Base-by-base conservation (phyloP, 2,113 vertebrate species). In the Laticauda laticaudata region DNA sequence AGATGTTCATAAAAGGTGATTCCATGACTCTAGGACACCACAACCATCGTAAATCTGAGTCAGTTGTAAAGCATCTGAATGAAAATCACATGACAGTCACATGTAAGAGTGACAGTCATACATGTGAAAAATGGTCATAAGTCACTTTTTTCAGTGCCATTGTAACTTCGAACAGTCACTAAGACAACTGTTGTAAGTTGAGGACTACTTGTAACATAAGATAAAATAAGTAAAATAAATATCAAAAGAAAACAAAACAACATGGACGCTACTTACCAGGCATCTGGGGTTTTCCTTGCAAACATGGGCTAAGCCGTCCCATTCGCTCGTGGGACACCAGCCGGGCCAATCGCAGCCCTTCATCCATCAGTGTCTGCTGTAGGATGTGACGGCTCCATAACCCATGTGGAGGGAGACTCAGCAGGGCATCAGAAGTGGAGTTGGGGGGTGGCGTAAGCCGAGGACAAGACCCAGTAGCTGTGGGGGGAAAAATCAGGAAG, bases 321-420 rank as follows among this genome's bases (percentile, higher is more conserved):
- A 97, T 95, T 0, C 98, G 98, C 89, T 99, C 99, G 61, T 98
- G 98, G 48, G 99, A 99, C 94, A 99, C 99, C 97, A 99, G 98
- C 93, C 98, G 98, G 94, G 99, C 99, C 98, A 99, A 96, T 97
- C 99, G 98, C 97, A 99, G 98, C 96, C 99, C 99, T 97, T 99
- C 99, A 20, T 99, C 99, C 99, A 99, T 99, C 95, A 99, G 97
- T 23, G 99, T 99, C 97, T 99, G 99, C 97, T 99, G 99, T 95
- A 99, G 98, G 97, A 99, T 98, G 96, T 99, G 99, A 91, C 99
- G 98, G 93, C 98, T 99, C 99, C 99, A 99, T 95, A 97, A 98
- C 96, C 98, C 97, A 56, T 97, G 97, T 18, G 97, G 96, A 0
- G 97, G 97, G 64, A 98, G 96, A 8, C 98, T 97, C 93, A 98